Evolutionary conservation across 2,797 vertebrate genomes (phyloP).

Genomic region (Atherinosoma microstoma): DNA sequence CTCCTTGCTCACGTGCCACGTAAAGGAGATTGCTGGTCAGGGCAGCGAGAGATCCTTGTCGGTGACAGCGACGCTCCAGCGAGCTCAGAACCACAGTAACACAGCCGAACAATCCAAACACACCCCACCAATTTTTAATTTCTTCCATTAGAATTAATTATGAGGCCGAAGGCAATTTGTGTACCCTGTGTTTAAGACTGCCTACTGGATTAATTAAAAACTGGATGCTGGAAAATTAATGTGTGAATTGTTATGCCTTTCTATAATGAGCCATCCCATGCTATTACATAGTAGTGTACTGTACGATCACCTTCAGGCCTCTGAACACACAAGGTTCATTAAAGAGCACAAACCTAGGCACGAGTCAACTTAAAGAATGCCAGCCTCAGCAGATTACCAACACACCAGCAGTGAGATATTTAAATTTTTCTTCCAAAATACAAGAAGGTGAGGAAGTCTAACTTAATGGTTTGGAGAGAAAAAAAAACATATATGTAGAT

Average conservation of each 20-base stretch:
- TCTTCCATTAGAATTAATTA: slow-evolving; percentile 91
- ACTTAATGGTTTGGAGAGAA: slow-evolving; percentile 7
- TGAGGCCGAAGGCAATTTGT: slow-evolving; percentile 89
- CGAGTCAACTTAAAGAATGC: slow-evolving; percentile 77
- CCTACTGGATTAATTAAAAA: slow-evolving; percentile 93
- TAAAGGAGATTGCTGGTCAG: slow-evolving; percentile 67
- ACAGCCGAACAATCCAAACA: slow-evolving; percentile 84
- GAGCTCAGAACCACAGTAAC: slow-evolving; percentile 80
- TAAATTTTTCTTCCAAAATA: slow-evolving; percentile 48
- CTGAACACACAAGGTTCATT: slow-evolving; percentile 81
- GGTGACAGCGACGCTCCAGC: slow-evolving; percentile 86
- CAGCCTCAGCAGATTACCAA: slow-evolving; percentile 69
- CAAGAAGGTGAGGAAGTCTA: slow-evolving; percentile 38
- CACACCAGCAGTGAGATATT: slow-evolving; percentile 52
- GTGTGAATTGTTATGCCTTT: slow-evolving; percentile 86
- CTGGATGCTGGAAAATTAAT: slow-evolving; percentile 90
- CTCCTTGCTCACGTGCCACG: slow-evolving; percentile 36
- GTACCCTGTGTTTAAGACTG: slow-evolving; percentile 88
- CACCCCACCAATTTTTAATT: slow-evolving; percentile 86
- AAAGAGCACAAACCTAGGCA: slow-evolving; percentile 80
- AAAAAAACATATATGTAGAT: slow-evolving; percentile 9
- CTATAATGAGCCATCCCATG: slow-evolving; percentile 88
- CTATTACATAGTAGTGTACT: slow-evolving; percentile 85
- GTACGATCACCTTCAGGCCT: slow-evolving; percentile 87
- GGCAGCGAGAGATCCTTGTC: slow-evolving; percentile 79